Conservation (phyloP, 2,888 invertebrate genomes). For the Callinectes sapidus region DNA sequence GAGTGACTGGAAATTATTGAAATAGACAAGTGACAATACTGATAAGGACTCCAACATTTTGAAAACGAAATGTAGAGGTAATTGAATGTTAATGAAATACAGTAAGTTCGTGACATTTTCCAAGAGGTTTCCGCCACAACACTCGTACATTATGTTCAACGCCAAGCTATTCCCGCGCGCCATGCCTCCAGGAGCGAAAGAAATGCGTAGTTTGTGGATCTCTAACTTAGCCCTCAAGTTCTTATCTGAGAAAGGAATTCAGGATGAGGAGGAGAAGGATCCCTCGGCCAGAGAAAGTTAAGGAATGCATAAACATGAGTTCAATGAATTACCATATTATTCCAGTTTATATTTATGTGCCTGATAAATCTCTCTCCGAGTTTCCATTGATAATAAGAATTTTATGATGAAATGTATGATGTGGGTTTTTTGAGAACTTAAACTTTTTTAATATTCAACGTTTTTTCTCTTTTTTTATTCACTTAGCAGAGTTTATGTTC, state of each 20-base stretch:
- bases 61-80: too few relatives aligned
- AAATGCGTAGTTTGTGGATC: background rate
- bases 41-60: too few relatives aligned
- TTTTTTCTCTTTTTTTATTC: background rate
- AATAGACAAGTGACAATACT: too few relatives aligned
- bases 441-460: background rate
- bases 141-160: background rate
- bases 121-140: too few relatives aligned
- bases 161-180: background rate
- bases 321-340: background rate
- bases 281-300: background rate
- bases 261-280: background rate
- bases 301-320: background rate
- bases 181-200: background rate
- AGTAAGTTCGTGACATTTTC: too few relatives aligned
- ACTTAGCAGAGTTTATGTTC: too few relatives aligned
- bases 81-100: too few relatives aligned
- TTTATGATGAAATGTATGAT: background rate
- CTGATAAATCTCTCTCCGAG: background rate
- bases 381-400: background rate
- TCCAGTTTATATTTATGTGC: slow-evolving; percentile 21
- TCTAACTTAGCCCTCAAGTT: background rate
- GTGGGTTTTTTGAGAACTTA: background rate
- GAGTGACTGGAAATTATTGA: too few relatives aligned
- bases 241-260: background rate